phyloP scores from a whole-genome alignment of 2,113 vertebrate genomes.

The Clarias batrachus region DNA sequence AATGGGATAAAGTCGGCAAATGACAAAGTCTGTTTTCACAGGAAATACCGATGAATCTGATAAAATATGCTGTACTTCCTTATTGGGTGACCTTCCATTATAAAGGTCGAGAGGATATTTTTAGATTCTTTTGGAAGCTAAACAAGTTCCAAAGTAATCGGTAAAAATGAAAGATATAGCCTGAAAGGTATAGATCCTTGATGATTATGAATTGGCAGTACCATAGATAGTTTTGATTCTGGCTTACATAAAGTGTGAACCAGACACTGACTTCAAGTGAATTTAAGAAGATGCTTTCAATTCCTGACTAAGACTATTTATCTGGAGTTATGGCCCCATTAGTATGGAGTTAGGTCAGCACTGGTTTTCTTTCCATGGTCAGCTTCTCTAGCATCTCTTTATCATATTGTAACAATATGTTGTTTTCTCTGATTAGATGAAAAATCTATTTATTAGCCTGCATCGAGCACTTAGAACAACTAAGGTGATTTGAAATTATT shows the following conservation, averaged over 20 bases:
- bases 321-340: neutral
- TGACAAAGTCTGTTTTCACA: conserved; percentile 63
- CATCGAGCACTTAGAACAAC: no score
- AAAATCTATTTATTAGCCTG: no score
- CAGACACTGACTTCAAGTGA: neutral
- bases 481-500: no score
- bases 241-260: neutral
- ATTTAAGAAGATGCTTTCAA: neutral
- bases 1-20: conserved; percentile 51
- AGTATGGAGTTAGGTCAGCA: neutral
- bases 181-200: neutral
- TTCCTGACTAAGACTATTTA: neutral
- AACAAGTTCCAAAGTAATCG: conserved; percentile 14
- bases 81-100: conserved; percentile 69
- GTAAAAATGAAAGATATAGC: neutral
- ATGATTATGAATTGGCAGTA: neutral
- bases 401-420: neutral
- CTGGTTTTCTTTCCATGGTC: neutral
- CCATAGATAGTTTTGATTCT: neutral
- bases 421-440: no score
- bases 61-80: conserved; percentile 56
- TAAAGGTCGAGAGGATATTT: conserved; percentile 58
- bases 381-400: neutral
- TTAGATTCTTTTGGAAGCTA: conserved; percentile 57
- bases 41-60: conserved; percentile 75